Base-by-base conservation (phyloP, 2,113 vertebrate species). In the Ophthalmolycus amberensis region DNA sequence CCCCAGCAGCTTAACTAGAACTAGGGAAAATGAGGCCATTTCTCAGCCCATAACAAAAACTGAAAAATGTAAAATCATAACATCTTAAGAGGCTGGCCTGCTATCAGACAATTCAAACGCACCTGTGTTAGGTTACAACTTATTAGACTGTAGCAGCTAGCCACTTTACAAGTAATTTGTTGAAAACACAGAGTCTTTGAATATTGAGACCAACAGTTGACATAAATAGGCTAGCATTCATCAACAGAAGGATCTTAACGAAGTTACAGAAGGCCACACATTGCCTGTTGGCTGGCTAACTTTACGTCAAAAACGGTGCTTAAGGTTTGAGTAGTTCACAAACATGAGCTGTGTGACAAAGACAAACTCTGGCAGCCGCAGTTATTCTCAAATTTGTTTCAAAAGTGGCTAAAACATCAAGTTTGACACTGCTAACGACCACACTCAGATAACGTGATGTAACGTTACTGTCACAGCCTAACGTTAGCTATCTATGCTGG, bases 331-430 rank as follows among this genome's bases (percentile, higher is more conserved):
- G 2, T 12, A 32, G 18, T 1, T 38, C 18, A 16, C 1, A 9
- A 0, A n/a, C 32, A 46, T 29, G 16, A 60, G 27, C 56, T 44
- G 38, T 4, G 11, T 3, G 25, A 6, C n/a, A 27, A 16, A 7
- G 0, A 27, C 2, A 27, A 42, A 58, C n/a, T 4, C 18, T 1
- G 34, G 9, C 22, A 44, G 25, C 25, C 25, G 27, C 20, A 1
- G 11, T 4, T 32, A 2, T 4, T 20, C 32, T 11, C 20, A 20
- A 11, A 10, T 5, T 15, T 11, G 4, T n/a, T 56, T 6, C 3
- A 27, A 18, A 4, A 27, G 7, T 3, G 14, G 8, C 9, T 6
- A 2, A 58, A 20, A 1, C 0, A 0, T 27, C 0, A 5, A 4
- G 15, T 12, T 22, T n/a, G 20, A 40, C 20, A n/a, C 3, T 46